Percentiles rank a stretch among this genome's conserved stretches.
These are phyloP conservation scores for Pseudoatta argentina DNA, from an alignment of 1,140 invertebrate genomes.

Conservation along the genomic window DNA sequence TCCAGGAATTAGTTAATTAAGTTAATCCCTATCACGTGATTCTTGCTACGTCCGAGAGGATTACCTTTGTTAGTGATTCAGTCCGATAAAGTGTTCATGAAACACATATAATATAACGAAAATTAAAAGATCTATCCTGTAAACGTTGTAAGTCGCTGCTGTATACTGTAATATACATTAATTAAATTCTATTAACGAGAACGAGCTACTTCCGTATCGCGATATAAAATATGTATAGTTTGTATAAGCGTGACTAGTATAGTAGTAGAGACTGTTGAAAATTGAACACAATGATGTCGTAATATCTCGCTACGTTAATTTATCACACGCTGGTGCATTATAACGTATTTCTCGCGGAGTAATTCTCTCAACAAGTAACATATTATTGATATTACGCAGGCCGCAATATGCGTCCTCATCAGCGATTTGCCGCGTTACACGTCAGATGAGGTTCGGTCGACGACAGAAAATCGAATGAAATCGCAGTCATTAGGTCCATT, in stretches of 20 bases:
- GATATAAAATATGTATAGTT: not conserved
- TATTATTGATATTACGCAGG: conserved; percentile 33
- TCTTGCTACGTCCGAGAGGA: not conserved
- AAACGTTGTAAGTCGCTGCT: not conserved
- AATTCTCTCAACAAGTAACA: conserved; percentile 6
- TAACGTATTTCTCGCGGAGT: not conserved
- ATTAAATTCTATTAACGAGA: not conserved
- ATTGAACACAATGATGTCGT: conserved; percentile 13
- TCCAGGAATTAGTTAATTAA: conserved; percentile 56
- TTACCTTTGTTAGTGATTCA: conserved; percentile 3
- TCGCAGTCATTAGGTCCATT: conserved; percentile 64
- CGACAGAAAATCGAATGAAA: conserved; percentile 52
- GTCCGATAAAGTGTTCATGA: not conserved
- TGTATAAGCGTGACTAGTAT: not conserved
- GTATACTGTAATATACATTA: not conserved
- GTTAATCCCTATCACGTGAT: conserved; percentile 37
- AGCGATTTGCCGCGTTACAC: conserved; percentile 22
- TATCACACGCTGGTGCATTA: conserved; percentile 17
- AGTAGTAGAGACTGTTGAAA: not conserved
- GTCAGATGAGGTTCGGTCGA: not conserved
- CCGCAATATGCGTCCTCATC: conserved; percentile 14
- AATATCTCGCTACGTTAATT: conserved; percentile 16
- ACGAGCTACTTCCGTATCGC: not conserved
- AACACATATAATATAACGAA: not conserved
- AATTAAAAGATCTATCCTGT: conserved; percentile 5